These are phyloP conservation scores for Coleophora flavipennella DNA, from an alignment of 2,888 invertebrate species.

Conservation along the genomic window DNA sequence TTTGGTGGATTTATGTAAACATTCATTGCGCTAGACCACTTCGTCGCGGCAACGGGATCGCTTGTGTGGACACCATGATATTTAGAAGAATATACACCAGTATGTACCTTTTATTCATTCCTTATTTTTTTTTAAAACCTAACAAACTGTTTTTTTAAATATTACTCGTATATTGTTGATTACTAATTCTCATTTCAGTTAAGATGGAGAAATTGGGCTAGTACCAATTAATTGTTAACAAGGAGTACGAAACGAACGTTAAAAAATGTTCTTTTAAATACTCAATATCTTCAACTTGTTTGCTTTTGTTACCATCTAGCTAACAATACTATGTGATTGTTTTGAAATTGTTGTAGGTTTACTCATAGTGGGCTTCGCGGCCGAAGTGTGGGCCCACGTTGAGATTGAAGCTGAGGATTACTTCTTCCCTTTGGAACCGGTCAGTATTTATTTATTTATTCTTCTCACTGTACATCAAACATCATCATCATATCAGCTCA, in stretches of 20 bases:
- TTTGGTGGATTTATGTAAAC: slow-evolving; percentile 26
- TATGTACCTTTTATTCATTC: background rate
- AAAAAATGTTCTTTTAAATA: background rate
- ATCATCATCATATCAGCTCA: too few relatives aligned
- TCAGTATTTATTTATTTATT: slow-evolving; percentile 16
- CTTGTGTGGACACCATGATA: slow-evolving; percentile 39
- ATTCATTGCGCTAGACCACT: slow-evolving; percentile 28
- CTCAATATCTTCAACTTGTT: background rate
- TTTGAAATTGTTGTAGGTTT: slow-evolving; percentile 30
- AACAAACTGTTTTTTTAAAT: too few relatives aligned
- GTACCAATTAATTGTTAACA: background rate
- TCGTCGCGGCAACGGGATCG: slow-evolving; percentile 19
- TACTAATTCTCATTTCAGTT: too few relatives aligned
- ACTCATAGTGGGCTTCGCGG: slow-evolving; percentile 35
- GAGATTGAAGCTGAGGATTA: slow-evolving; percentile 66
- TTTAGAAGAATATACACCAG: slow-evolving; percentile 21
- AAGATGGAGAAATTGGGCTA: background rate
- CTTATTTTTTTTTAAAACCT: background rate
- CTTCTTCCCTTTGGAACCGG: slow-evolving; percentile 61
- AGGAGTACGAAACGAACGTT: background rate
- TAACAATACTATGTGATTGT: too few relatives aligned
- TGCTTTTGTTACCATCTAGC: slow-evolving; percentile 18
- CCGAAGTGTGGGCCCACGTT: slow-evolving; percentile 50
- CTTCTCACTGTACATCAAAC: too few relatives aligned
- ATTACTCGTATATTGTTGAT: too few relatives aligned